Percentiles rank a stretch among this genome's conserved stretches.
Evolutionary conservation across 2,113 vertebrate species (phyloP).

Genomic region (Dendrocopos noguchii): DNA sequence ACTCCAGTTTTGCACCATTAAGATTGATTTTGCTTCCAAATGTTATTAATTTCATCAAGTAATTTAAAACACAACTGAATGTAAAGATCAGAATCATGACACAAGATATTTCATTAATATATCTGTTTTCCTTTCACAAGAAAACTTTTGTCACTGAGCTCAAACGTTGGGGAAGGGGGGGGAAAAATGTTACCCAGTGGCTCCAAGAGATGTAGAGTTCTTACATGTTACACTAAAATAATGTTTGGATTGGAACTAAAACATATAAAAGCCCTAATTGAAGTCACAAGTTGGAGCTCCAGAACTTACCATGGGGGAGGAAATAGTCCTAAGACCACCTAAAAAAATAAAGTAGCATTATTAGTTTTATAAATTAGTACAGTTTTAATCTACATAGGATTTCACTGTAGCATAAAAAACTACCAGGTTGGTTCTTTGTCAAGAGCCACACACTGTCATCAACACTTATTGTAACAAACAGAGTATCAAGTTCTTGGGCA

Average conservation of each 20-base stretch:
- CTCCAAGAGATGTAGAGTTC: constrained; percentile 18
- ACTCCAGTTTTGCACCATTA: background rate
- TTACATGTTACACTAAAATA: background rate
- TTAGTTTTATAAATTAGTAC: constrained; percentile 62
- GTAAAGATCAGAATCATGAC: background rate
- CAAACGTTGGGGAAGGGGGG: constrained; percentile 55
- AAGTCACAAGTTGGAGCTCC: constrained; percentile 76
- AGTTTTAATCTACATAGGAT: constrained; percentile 45
- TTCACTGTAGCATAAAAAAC: background rate
- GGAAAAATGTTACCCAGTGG: constrained; percentile 34
- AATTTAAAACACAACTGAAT: background rate
- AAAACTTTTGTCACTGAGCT: constrained; percentile 54
- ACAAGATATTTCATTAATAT: too few relatives aligned
- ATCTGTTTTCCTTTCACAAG: constrained; percentile 9
- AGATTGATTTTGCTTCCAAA: background rate
- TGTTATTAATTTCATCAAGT: background rate
- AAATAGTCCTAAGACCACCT: constrained; percentile 74
- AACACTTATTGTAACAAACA: background rate
- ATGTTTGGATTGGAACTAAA: constrained; percentile 62
- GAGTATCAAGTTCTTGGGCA: background rate
- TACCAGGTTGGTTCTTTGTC: background rate
- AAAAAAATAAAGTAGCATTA: constrained; percentile 71
- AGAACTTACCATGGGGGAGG: constrained; percentile 75
- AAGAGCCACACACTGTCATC: background rate
- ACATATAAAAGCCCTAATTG: constrained; percentile 59